Conservation (phyloP, 2,888 invertebrate species). For the Allolobophora icterica region DNA sequence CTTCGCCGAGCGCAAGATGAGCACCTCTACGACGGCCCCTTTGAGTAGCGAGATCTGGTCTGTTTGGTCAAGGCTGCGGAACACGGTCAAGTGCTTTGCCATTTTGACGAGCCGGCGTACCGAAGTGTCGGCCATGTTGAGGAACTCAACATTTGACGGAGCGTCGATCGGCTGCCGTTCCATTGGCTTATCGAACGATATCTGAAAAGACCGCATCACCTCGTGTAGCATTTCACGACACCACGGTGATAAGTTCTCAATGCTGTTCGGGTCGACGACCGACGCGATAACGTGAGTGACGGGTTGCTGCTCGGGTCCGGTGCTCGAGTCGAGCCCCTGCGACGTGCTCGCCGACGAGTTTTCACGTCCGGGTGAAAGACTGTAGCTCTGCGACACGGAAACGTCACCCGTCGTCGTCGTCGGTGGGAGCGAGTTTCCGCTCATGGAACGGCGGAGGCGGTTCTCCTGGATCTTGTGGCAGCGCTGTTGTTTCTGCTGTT, state of each 20-base stretch:
- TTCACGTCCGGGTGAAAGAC: neutral
- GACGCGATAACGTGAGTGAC: conserved; percentile 41
- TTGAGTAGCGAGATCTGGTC: conserved; percentile 75
- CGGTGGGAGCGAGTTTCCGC: conserved; percentile 29
- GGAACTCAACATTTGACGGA: conserved; percentile 56
- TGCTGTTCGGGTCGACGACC: conserved; percentile 30
- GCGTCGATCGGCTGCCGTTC: conserved; percentile 50
- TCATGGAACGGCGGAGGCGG: conserved; percentile 51
- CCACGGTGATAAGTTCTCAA: conserved; percentile 36
- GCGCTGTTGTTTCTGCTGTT: conserved; percentile 57
- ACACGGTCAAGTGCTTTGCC: conserved; percentile 77
- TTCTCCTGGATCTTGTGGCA: conserved; percentile 60
- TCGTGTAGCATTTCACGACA: conserved; percentile 35
- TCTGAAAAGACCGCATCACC: conserved; percentile 43
- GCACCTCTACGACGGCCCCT: conserved; percentile 59
- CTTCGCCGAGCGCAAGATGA: conserved; percentile 60
- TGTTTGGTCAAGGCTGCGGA: conserved; percentile 90
- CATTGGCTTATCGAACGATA: conserved; percentile 47
- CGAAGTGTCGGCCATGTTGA: conserved; percentile 61
- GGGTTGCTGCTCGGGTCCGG: conserved; percentile 26
- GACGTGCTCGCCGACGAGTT: conserved; percentile 23
- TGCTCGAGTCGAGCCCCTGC: neutral
- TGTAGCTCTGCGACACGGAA: neutral
- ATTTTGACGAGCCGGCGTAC: conserved; percentile 73
- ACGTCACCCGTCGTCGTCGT: conserved; percentile 22